Percentiles rank a stretch among this genome's conserved stretches.
Evolutionary conservation across 2,888 invertebrate genomes (phyloP).

Genomic region (Rhimphoctona megacephalus): DNA sequence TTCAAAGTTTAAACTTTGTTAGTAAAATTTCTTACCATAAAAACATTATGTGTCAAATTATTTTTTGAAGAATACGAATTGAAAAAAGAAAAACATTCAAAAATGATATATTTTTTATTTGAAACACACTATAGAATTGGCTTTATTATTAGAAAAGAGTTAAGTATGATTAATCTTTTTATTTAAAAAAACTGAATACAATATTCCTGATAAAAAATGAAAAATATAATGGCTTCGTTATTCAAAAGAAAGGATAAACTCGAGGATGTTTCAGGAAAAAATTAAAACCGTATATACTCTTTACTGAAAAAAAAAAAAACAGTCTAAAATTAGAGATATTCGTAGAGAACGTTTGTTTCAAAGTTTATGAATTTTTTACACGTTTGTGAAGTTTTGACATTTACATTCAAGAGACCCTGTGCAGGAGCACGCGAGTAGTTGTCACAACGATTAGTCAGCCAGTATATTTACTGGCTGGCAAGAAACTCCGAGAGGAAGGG

Average conservation of each 20-base stretch:
- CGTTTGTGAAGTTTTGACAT: constrained; percentile 14
- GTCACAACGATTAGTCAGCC: constrained; percentile 58
- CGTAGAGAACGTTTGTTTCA: neutral
- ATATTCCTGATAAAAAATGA: too few relatives aligned
- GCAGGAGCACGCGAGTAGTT: constrained; percentile 42
- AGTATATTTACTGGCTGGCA: constrained; percentile 32
- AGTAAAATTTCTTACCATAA: neutral
- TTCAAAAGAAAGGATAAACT: neutral
- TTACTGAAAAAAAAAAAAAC: neutral
- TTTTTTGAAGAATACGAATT: neutral
- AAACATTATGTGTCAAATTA: neutral
- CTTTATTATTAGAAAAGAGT: neutral
- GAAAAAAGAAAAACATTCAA: neutral
- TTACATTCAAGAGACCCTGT: neutral
- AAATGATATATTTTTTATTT: neutral
- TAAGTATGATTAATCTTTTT: neutral
- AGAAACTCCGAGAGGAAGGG: constrained; percentile 26
- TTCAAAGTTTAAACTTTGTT: neutral
- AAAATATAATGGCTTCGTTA: too few relatives aligned
- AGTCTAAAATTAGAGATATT: neutral
- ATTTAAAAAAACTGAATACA: neutral
- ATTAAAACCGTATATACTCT: neutral
- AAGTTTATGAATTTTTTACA: neutral
- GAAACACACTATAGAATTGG: neutral
- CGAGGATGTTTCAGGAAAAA: neutral